Evolutionary conservation across 1,140 invertebrate genomes (phyloP).

Genomic region (Bombus sylvicola): DNA sequence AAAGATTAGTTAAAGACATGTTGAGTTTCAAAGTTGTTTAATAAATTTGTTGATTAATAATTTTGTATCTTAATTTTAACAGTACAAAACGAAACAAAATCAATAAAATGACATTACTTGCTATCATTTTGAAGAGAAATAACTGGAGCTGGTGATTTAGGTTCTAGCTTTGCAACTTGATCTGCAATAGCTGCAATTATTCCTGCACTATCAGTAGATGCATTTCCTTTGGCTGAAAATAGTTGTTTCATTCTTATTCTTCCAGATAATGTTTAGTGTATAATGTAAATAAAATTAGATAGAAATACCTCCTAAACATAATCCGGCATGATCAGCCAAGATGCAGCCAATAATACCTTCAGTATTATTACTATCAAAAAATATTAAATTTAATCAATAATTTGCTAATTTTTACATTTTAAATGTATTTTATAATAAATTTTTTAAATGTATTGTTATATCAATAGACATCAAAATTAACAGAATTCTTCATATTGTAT

Average conservation of each 20-base stretch:
- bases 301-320: slow-evolving; percentile 79
- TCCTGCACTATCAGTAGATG: slow-evolving; percentile 79
- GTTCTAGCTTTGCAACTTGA: slow-evolving; percentile 79
- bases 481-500: not conserved
- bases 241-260: slow-evolving; percentile 24
- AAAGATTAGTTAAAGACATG: not conserved
- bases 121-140: slow-evolving; percentile 79
- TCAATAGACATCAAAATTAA: too few species aligned
- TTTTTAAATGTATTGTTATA: not conserved
- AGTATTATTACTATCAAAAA: slow-evolving; percentile 65
- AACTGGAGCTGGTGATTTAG: slow-evolving; percentile 73
- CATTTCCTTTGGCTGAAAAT: slow-evolving; percentile 77
- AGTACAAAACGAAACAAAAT: not conserved
- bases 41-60: slow-evolving; percentile 27
- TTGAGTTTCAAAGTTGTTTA: slow-evolving; percentile 21
- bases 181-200: slow-evolving; percentile 80
- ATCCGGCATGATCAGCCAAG: slow-evolving; percentile 78
- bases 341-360: slow-evolving; percentile 77
- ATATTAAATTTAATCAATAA: slow-evolving; percentile 22
- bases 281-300: not conserved
- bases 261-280: not conserved
- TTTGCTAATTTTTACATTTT: not conserved
- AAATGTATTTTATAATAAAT: not conserved
- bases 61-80: not conserved
- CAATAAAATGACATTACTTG: slow-evolving; percentile 66